A percentile compares a stretch with the other conserved stretches of the same genome.
phyloP scores from a whole-genome alignment of 2,113 vertebrate genomes.

The Morone saxatilis region DNA sequence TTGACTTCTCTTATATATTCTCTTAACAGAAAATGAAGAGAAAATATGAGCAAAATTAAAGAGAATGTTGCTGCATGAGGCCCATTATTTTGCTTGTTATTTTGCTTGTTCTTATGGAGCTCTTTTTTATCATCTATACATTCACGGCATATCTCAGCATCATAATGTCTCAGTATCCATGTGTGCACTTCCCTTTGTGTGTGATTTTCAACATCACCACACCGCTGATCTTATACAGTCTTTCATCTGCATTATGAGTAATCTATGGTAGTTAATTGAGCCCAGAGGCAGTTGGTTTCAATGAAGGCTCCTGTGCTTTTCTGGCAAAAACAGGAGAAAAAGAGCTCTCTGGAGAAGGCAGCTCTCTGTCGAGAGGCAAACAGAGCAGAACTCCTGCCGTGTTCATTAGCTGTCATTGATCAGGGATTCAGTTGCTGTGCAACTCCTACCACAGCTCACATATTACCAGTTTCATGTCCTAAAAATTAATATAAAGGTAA shows the following conservation, averaged over 20 bases:
- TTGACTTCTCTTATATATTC: too few relatives aligned
- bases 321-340: constrained; percentile 64
- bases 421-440: constrained; percentile 71
- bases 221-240: constrained; percentile 39
- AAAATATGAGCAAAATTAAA: too few relatives aligned
- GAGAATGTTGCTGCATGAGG: too few relatives aligned
- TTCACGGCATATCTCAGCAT: constrained; percentile 25
- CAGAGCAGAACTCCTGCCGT: constrained; percentile 78
- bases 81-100: constrained; percentile 9
- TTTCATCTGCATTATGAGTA: constrained; percentile 78
- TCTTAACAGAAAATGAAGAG: too few relatives aligned
- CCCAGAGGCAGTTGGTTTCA: constrained; percentile 80
- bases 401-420: constrained; percentile 84
- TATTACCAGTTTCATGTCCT: constrained; percentile 57
- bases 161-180: constrained; percentile 15
- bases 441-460: constrained; percentile 52
- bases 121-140: constrained; percentile 27
- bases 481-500: constrained; percentile 66
- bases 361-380: constrained; percentile 76
- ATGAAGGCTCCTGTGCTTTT: constrained; percentile 72
- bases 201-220: constrained; percentile 48
- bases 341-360: constrained; percentile 67
- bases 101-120: not conserved
- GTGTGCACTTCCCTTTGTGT: constrained; percentile 12
- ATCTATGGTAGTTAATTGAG: constrained; percentile 81